These are phyloP conservation scores for Boleophthalmus pectinirostris DNA, from an alignment of 2,113 vertebrate genomes.

Conservation along the genomic window DNA sequence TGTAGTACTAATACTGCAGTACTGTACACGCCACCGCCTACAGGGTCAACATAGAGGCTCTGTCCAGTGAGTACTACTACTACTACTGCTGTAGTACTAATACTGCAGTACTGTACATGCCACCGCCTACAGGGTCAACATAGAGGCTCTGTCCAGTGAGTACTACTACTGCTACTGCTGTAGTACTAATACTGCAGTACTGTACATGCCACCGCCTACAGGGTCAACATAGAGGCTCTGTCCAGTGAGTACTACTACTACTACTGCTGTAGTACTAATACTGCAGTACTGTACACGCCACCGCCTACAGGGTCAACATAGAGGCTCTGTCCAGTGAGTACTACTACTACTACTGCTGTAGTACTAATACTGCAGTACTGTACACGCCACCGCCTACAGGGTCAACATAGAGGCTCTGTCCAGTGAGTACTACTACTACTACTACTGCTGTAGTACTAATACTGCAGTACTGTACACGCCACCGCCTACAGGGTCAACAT, in stretches of 20 bases:
- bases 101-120: too few species aligned
- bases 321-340: conserved; percentile 86
- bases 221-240: conserved; percentile 81
- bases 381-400: conserved; percentile 73
- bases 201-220: conserved; percentile 87
- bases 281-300: too few species aligned
- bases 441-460: not conserved
- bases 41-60: conserved; percentile 73
- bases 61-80: conserved; percentile 79
- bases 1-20: not conserved
- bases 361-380: not conserved
- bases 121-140: too few species aligned
- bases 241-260: conserved; percentile 78
- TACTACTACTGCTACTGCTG: not conserved
- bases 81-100: too few species aligned
- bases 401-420: conserved; percentile 76
- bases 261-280: too few species aligned
- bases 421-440: conserved; percentile 80
- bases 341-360: not conserved
- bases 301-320: conserved; percentile 81
- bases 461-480: conserved; percentile 70
- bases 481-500: conserved; percentile 49
- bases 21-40: conserved; percentile 73
- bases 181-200: too few species aligned
- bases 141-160: too few species aligned